Conservation (phyloP, 2,888 invertebrate genomes). For the Hylaea fasciaria region DNA sequence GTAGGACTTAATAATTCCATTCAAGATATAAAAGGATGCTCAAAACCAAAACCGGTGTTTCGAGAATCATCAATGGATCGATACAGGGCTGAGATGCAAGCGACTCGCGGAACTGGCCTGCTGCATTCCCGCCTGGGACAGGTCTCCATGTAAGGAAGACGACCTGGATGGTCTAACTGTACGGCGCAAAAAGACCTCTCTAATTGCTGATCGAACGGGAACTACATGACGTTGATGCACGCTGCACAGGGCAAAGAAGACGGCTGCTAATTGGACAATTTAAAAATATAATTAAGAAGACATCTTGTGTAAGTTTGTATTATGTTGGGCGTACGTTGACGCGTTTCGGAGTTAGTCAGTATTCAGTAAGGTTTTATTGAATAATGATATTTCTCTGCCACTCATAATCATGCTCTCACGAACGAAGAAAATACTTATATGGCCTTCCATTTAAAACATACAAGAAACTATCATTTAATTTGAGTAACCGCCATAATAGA, state of each 20-base stretch:
- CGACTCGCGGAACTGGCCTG: constrained; percentile 49
- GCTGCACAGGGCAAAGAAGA: constrained; percentile 39
- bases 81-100: constrained; percentile 29
- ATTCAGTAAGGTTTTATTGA: too few relatives aligned
- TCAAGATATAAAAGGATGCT: constrained; percentile 21
- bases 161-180: constrained; percentile 74
- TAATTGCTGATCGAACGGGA: constrained; percentile 66
- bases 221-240: constrained; percentile 45
- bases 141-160: constrained; percentile 73
- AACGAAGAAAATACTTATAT: too few relatives aligned
- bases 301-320: background rate
- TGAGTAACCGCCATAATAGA: constrained; percentile 5
- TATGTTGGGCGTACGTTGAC: too few relatives aligned
- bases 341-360: too few relatives aligned
- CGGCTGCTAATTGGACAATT: constrained; percentile 41
- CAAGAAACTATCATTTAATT: constrained; percentile 7
- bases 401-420: too few relatives aligned
- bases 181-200: constrained; percentile 65
- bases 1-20: constrained; percentile 38
- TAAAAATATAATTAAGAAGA: constrained; percentile 31
- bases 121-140: constrained; percentile 69
- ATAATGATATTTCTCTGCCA: too few relatives aligned
- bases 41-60: constrained; percentile 45
- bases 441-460: background rate
- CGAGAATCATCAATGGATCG: constrained; percentile 32